A percentile compares a stretch with the other conserved stretches of the same genome.
phyloP scores from a whole-genome alignment of 2,797 vertebrate species.

The Octomys mimax region DNA sequence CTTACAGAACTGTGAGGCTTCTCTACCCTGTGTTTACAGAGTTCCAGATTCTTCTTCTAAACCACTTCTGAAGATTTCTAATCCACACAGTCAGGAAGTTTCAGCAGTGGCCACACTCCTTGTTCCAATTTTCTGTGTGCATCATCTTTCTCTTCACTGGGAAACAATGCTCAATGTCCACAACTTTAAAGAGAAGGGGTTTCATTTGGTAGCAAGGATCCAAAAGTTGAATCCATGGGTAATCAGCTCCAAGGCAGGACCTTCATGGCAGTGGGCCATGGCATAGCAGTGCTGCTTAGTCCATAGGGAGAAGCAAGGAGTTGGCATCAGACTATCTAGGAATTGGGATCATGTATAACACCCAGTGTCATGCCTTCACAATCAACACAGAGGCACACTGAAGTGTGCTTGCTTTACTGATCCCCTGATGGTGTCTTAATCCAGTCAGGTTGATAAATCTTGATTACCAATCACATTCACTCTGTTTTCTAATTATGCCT shows the following conservation, averaged over 20 bases:
- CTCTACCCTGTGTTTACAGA: not conserved
- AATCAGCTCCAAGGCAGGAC: not conserved
- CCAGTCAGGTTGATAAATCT: not conserved
- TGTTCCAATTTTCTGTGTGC: not conserved
- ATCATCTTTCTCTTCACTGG: not conserved
- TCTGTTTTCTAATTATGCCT: not conserved
- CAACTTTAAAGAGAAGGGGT: not conserved
- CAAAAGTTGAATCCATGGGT: not conserved
- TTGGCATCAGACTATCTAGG: too few species aligned
- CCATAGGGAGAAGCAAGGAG: not conserved
- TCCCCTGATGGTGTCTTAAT: not conserved
- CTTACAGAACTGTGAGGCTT: not conserved
- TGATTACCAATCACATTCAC: not conserved
- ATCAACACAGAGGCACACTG: not conserved
- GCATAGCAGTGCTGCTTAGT: not conserved
- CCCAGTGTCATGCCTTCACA: not conserved
- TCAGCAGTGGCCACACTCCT: not conserved
- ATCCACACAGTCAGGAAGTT: not conserved
- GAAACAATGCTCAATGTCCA: not conserved
- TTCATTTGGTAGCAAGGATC: not conserved
- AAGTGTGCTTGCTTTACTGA: not conserved
- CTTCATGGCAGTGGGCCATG: not conserved
- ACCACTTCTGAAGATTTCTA: not conserved
- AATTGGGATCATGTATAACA: not conserved
- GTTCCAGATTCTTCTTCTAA: not conserved